Evolutionary conservation across 2,888 invertebrate genomes (phyloP), one percentile per base, ranked within the genome.

Genomic region (Electrophaes corylata): DNA sequence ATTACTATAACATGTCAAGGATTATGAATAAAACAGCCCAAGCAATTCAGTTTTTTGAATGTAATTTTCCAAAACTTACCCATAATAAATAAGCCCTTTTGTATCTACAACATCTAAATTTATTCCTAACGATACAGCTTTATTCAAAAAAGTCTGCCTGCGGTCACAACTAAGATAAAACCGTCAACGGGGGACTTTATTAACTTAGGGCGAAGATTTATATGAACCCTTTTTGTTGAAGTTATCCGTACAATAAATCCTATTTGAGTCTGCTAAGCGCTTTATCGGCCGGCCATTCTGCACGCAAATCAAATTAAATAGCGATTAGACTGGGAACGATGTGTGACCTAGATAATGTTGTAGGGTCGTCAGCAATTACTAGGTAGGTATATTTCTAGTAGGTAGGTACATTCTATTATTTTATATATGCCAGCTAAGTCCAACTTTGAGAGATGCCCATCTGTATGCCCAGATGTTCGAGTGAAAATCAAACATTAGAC

Each of bases 301-400:
- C 78, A 83, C 83, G 86, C 88, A 86, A 89, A 87, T 88, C 86
- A 87, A 87, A 86, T 88, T 84, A 84, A 78, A 81, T 78, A 75
- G 71, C 77, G 79, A 84, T 88, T 83, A 86, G 76, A 77, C 69
- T 69, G 66, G 62, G 69, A 71, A 60, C 73, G 71, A 79, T 77
- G 68, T 75, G 73, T 78, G 81, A 76, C 77, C 81, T 73, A 79
- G 71, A 81, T 79, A 71, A 53, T 65, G 45, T 59, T 49, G 49
- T 67, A 60, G 54, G 57, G 48, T 48, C 33, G 41, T 43, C 50
- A 19, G 12, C 5, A 2, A 12, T 3, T 8, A 11, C 11, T n/a
- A 29, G n/a, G n/a, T n/a, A n/a, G n/a, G n/a, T 10, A 4, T 6
- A 26, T 26, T 29, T 10, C 26, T 5, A 20, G 20, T n/a, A n/a